Evolutionary conservation across 2,797 vertebrate genomes (phyloP).

Genomic region (Nannoperca obscura): DNA sequence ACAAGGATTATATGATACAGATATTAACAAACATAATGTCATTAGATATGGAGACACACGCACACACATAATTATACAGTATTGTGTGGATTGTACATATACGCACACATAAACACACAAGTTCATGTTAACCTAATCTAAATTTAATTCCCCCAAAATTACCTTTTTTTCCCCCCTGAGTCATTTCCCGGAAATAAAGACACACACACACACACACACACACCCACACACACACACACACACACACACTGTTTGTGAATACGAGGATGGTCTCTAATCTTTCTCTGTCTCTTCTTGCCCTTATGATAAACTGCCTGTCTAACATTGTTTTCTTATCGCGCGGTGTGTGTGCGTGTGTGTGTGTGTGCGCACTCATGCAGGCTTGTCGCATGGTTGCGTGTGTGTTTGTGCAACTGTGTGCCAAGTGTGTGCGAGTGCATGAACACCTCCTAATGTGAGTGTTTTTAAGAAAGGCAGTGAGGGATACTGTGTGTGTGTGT

Average conservation of each 20-base stretch:
- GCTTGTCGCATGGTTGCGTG: constrained; percentile 25
- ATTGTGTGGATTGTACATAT: neutral
- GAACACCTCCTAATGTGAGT: constrained; percentile 59
- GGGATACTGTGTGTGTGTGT: constrained; percentile 15
- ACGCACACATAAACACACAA: constrained; percentile 6
- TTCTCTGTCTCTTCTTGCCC: constrained; percentile 79
- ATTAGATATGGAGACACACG: constrained; percentile 37
- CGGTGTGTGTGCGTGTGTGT: constrained; percentile 27
- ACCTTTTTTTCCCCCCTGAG: constrained; percentile 40
- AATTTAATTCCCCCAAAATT: constrained; percentile 49
- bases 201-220: constrained; percentile 25
- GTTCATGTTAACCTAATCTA: constrained; percentile 39
- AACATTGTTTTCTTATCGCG: constrained; percentile 79
- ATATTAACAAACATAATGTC: constrained; percentile 62
- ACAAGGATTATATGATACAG: constrained; percentile 56
- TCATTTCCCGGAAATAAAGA: constrained; percentile 54
- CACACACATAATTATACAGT: neutral
- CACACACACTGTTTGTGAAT: constrained; percentile 59
- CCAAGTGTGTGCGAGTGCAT: constrained; percentile 40
- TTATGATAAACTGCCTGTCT: constrained; percentile 83
- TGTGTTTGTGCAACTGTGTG: constrained; percentile 23
- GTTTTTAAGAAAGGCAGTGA: constrained; percentile 45
- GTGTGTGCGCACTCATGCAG: constrained; percentile 2
- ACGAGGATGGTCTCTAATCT: constrained; percentile 73
- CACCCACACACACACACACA: constrained; percentile 30